These are phyloP conservation scores for Albula goreensis DNA, from an alignment of 2,113 vertebrate genomes.

Conservation along the genomic window DNA sequence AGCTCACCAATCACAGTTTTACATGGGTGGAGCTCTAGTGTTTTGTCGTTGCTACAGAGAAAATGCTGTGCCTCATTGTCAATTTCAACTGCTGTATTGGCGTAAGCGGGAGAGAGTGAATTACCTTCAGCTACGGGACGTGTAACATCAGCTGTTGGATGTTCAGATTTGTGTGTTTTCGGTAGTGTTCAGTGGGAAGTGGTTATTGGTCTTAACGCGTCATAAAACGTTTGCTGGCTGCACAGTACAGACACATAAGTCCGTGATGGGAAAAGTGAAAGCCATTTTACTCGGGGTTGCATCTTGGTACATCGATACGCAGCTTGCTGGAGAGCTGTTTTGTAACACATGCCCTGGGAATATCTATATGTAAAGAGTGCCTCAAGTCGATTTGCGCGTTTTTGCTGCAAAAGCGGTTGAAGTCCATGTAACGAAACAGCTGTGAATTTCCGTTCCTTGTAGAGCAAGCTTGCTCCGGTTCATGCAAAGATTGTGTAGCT, in stretches of 20 bases:
- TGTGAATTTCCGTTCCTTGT: background rate
- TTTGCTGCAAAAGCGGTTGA: background rate
- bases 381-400: background rate
- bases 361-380: background rate
- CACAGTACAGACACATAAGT: background rate
- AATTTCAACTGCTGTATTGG: slow-evolving; percentile 22
- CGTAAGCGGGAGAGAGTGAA: background rate
- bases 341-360: background rate
- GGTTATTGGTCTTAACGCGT: background rate
- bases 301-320: background rate
- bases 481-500: no score
- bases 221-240: background rate
- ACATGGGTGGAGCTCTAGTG: slow-evolving; percentile 27
- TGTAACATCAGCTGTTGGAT: background rate
- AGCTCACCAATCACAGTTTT: slow-evolving; percentile 48
- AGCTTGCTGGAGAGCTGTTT: background rate
- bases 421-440: background rate
- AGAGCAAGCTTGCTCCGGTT: background rate
- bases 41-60: slow-evolving; percentile 57
- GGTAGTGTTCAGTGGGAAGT: background rate
- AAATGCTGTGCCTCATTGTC: slow-evolving; percentile 50
- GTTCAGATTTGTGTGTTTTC: background rate
- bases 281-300: slow-evolving; percentile 1
- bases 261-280: slow-evolving; percentile 11
- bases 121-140: background rate